These are phyloP conservation scores for Aythya fuligula DNA, from an alignment of 2,797 vertebrate species.

Conservation along the genomic window DNA sequence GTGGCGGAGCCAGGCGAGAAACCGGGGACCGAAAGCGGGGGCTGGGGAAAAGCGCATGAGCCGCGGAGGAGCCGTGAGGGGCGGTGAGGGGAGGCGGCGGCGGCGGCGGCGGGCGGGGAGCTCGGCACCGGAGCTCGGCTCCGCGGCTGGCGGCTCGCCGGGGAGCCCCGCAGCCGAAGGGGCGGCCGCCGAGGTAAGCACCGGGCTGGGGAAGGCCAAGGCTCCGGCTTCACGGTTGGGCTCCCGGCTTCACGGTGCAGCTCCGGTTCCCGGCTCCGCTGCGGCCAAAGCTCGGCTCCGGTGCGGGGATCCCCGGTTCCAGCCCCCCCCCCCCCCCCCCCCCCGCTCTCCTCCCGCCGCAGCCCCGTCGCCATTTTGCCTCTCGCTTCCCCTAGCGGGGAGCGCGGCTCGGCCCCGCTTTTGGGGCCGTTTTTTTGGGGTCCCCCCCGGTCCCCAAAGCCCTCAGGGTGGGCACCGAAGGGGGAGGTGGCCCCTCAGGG, in stretches of 20 bases:
- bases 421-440: too few species aligned
- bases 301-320: background rate
- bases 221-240: too few species aligned
- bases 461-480: background rate
- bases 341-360: constrained; percentile 82
- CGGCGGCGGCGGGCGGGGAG: background rate
- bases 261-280: background rate
- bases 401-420: background rate
- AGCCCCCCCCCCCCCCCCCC: constrained; percentile 51
- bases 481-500: too few species aligned
- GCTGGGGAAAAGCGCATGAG: constrained; percentile 22
- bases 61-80: background rate
- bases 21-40: too few species aligned
- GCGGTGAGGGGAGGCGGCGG: background rate
- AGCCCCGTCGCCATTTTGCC: constrained; percentile 98
- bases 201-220: too few species aligned
- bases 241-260: too few species aligned
- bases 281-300: background rate
- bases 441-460: too few species aligned
- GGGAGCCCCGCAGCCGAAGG: background rate
- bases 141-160: constrained; percentile 29
- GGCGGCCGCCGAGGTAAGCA: background rate
- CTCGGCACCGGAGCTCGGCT: background rate
- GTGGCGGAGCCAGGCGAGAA: background rate
- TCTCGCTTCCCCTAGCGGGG: constrained; percentile 75